These are phyloP conservation scores for Luperina testacea DNA, from an alignment of 2,888 invertebrate genomes.

Conservation along the genomic window DNA sequence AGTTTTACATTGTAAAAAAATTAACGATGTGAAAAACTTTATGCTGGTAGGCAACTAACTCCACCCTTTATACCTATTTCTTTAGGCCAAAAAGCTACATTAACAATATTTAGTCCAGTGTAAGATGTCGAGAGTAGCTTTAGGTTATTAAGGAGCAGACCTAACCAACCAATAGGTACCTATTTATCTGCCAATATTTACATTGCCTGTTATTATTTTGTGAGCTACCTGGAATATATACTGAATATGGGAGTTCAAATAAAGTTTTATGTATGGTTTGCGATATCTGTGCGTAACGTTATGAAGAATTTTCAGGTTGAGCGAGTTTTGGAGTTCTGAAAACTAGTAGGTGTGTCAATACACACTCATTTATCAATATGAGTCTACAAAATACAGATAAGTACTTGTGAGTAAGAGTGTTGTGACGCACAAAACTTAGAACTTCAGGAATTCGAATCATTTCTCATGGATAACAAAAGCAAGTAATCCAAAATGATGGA, in stretches of 20 bases:
- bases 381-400: neutral
- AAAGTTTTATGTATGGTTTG: neutral
- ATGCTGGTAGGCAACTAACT: neutral
- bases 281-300: neutral
- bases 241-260: neutral
- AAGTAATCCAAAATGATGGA: constrained; percentile 48
- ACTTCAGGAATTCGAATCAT: constrained; percentile 25
- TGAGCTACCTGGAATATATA: neutral
- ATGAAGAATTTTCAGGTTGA: neutral
- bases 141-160: neutral
- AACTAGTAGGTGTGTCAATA: neutral
- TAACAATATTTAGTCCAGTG: neutral
- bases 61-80: neutral
- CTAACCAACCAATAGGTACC: neutral
- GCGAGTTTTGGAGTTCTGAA: neutral
- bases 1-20: neutral
- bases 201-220: constrained; percentile 12
- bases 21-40: neutral
- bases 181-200: constrained; percentile 5
- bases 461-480: constrained; percentile 35
- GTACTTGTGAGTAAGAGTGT: constrained; percentile 7
- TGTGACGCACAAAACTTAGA: constrained; percentile 24
- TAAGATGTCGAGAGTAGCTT: neutral
- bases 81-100: neutral
- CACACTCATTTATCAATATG: constrained; percentile 2